phyloP scores from a whole-genome alignment of 2,797 vertebrate species.

The Toxotes lorentzi region DNA sequence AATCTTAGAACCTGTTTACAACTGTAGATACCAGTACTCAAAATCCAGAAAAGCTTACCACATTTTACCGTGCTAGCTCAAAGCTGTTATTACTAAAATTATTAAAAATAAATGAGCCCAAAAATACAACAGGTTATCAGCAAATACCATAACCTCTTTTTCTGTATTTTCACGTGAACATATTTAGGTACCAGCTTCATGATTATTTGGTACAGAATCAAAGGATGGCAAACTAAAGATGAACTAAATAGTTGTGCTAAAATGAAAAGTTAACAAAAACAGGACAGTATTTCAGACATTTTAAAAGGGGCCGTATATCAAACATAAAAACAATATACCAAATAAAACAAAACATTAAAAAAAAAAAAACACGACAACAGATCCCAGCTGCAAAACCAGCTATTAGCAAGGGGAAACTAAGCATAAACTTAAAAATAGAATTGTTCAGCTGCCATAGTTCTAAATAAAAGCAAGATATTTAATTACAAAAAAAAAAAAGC shows the following conservation, averaged over 20 bases:
- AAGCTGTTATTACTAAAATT: neutral
- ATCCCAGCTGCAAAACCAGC: constrained; percentile 44
- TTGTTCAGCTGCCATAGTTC: constrained; percentile 69
- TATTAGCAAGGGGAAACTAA: constrained; percentile 29
- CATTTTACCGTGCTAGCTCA: neutral
- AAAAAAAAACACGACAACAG: constrained; percentile 23
- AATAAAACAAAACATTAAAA: constrained; percentile 30
- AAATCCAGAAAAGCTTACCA: neutral
- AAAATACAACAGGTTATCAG: constrained; percentile 5
- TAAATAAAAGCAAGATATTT: constrained; percentile 49
- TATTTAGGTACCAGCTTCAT: neutral
- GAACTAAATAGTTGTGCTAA: neutral
- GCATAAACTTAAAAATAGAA: constrained; percentile 41
- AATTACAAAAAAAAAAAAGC: constrained; percentile 53
- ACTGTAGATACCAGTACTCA: neutral
- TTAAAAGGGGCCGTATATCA: constrained; percentile 2
- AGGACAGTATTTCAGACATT: neutral
- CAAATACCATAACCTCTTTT: neutral
- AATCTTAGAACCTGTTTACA: neutral
- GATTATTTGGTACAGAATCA: neutral
- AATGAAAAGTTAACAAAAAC: neutral
- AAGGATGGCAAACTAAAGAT: neutral
- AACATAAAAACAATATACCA: constrained; percentile 15
- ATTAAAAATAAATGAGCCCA: neutral
- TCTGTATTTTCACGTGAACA: neutral